Percentiles rank a stretch among this genome's conserved stretches.
Conservation (phyloP, 2,888 invertebrate genomes). For the Slavum lentiscoides region DNA sequence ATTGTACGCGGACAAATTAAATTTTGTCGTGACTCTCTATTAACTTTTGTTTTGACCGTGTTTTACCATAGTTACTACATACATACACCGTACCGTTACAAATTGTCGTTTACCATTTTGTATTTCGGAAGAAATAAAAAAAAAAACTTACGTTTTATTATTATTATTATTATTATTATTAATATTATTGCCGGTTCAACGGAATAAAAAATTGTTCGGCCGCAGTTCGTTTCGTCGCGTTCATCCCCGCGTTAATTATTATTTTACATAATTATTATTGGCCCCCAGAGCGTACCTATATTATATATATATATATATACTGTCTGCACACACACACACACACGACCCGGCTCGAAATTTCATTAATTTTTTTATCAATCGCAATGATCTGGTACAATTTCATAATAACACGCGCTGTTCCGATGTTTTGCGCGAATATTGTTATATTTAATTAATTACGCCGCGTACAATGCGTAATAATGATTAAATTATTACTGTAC, state of each 20-base stretch:
- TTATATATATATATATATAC: too few relatives aligned
- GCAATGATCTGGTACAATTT: slow-evolving; percentile 12
- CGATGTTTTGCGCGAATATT: neutral
- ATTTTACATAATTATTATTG: slow-evolving; percentile 17
- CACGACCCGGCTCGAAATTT: neutral
- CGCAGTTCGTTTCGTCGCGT: neutral
- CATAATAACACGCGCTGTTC: neutral
- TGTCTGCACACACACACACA: too few relatives aligned
- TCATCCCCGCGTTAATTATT: neutral
- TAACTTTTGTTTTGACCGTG: neutral
- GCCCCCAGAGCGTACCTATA: neutral
- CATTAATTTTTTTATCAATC: slow-evolving; percentile 7
- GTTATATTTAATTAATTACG: too few relatives aligned
- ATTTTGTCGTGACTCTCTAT: neutral
- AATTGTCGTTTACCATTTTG: neutral
- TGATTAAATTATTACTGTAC: neutral
- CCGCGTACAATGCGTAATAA: neutral
- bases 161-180: too few relatives aligned
- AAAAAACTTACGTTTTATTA: neutral
- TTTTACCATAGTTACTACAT: neutral
- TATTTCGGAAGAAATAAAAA: neutral
- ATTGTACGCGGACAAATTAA: neutral
- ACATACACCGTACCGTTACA: neutral
- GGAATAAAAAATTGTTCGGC: neutral
- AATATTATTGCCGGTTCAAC: too few relatives aligned